Conservation (phyloP, 2,888 invertebrate species). For the Eucera pruinosa region DNA sequence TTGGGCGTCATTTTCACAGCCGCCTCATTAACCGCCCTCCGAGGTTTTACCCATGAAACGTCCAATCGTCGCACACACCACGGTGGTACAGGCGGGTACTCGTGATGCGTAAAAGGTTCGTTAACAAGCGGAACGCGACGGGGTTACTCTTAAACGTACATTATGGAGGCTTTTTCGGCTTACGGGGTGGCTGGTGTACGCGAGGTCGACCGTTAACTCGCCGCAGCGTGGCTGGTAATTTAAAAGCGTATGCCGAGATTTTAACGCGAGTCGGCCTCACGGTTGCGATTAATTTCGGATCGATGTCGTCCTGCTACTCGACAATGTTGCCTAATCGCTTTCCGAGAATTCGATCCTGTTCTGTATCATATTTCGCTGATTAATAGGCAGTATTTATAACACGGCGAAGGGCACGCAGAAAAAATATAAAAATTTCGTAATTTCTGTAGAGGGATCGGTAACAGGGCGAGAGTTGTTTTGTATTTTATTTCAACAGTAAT, state of each 20-base stretch:
- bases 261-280: slow-evolving; percentile 39
- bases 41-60: background rate
- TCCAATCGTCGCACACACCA: background rate
- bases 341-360: slow-evolving; percentile 8
- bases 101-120: slow-evolving; percentile 22
- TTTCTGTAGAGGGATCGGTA: too few relatives aligned
- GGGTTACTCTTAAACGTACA: background rate
- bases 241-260: slow-evolving; percentile 53
- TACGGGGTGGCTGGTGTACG: background rate
- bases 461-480: too few relatives aligned
- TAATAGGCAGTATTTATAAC: too few relatives aligned
- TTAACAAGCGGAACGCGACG: slow-evolving; percentile 1
- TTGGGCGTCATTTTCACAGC: background rate
- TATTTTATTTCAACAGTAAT: too few relatives aligned
- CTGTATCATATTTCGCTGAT: too few relatives aligned
- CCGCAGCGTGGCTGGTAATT: slow-evolving; percentile 37
- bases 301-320: slow-evolving; percentile 29
- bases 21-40: background rate
- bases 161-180: slow-evolving; percentile 25
- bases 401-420: too few relatives aligned
- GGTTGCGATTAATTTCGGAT: slow-evolving; percentile 45
- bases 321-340: slow-evolving; percentile 7
- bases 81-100: background rate
- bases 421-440: too few relatives aligned
- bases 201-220: slow-evolving; percentile 16